Base-by-base conservation (phyloP, 53 echinoderm and acorn worm species). In the Astropecten irregularis region DNA sequence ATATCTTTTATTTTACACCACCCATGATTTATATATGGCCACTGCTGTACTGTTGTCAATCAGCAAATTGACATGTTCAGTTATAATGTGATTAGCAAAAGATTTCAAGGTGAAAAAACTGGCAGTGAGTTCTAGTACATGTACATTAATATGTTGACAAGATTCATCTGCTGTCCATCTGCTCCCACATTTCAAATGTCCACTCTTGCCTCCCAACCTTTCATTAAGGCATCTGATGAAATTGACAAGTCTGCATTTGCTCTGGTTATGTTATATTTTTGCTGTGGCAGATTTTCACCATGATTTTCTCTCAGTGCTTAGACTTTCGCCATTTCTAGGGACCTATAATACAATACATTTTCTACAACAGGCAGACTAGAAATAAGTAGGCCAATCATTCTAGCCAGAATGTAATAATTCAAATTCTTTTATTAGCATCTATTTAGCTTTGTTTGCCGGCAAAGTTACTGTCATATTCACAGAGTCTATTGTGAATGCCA, bases 401-500 rank as follows among this genome's bases (percentile, higher is more conserved):
- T 56, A 22, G 57, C 57, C 21, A 56, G 22, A 37, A 82, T 5
- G 16, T 8, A 83, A 55, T n/a, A 9, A n/a, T 18, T 13, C 5
- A 34, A 62, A 62, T 81, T 61, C 63, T 62, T 31, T 25, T 23
- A 42, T 63, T 62, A 81, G n/a, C n/a, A 25, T 68, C 20, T 14
- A n/a, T n/a, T n/a, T 13, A 40, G 46, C 22, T 26, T 58, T 56
- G 21, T 44, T 25, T 29, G 37, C 13, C 5, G 71, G 14, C 42
- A 84, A 33, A 16, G 44, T 84, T 4, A 70, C 59, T 25, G 58
- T 30, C 35, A 90, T 85, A 1, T 5, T 62, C 19, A 40, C 62
- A 30, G 85, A 90, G 39, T 85, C 54, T 3, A 90, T 20, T 44
- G 23, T 42, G 40, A 81, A 85, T 26, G 71, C 85, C 27, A 62